phyloP scores from a whole-genome alignment of 2,113 vertebrate genomes.

The Chloropsis cyanopogon region DNA sequence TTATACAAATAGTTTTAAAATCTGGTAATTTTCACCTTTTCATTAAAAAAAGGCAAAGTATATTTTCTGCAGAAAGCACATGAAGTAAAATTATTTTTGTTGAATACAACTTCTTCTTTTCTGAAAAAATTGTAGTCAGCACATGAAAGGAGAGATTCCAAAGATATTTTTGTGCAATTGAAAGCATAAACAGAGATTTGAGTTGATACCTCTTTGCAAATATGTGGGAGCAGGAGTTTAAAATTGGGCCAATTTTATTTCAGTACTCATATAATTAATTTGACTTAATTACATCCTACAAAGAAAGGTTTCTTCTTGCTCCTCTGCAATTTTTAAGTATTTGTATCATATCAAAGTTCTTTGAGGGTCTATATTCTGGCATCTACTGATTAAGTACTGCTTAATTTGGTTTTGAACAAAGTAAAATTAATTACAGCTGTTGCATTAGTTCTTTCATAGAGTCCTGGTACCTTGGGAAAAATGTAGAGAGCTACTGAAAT shows the following conservation, averaged over 20 bases:
- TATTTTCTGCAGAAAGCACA: neutral
- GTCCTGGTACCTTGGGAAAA: neutral
- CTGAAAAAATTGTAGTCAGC: neutral
- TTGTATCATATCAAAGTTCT: neutral
- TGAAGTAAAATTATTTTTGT: neutral
- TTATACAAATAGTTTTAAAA: neutral
- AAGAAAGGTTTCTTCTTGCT: neutral
- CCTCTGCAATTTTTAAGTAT: neutral
- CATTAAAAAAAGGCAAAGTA: neutral
- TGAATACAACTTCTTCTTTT: neutral
- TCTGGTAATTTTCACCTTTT: neutral
- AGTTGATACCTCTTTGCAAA: neutral
- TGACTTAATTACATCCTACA: neutral
- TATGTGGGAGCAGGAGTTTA: neutral
- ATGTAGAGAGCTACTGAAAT: neutral
- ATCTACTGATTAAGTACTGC: neutral
- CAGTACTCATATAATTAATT: neutral
- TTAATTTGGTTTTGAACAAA: slow-evolving; percentile 25
- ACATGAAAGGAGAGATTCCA: neutral
- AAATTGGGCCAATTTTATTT: neutral
- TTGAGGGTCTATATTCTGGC: neutral
- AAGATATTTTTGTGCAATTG: neutral
- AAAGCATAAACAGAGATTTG: neutral
- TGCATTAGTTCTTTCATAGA: neutral
- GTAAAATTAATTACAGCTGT: slow-evolving; percentile 16